These are phyloP conservation scores for Drosophila ogumai DNA, from an alignment of 1,140 invertebrate genomes.

Conservation along the genomic window DNA sequence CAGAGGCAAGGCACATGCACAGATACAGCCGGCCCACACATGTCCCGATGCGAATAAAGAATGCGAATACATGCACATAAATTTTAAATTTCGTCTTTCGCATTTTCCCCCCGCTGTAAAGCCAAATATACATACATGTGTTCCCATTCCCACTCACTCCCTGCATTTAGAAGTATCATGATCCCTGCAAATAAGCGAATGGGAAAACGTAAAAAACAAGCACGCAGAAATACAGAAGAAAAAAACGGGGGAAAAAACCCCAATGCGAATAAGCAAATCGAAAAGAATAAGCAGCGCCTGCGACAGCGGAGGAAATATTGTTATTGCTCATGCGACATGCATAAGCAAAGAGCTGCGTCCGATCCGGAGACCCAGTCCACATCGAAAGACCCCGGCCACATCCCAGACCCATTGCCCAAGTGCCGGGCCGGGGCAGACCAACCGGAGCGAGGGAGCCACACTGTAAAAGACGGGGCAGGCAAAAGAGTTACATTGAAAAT, in stretches of 20 bases:
- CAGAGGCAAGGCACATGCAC: slow-evolving; percentile 24
- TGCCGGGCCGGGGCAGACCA: slow-evolving; percentile 19
- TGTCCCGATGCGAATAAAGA: slow-evolving; percentile 47
- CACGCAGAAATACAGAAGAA: slow-evolving; percentile 21
- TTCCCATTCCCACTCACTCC: slow-evolving; percentile 40
- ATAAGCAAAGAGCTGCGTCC: slow-evolving; percentile 67
- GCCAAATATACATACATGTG: slow-evolving; percentile 55
- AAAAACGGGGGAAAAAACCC: slow-evolving; percentile 37
- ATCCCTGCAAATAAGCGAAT: slow-evolving; percentile 60
- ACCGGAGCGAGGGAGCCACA: slow-evolving; percentile 27
- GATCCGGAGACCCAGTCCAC: slow-evolving; percentile 5
- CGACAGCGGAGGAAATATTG: slow-evolving; percentile 65
- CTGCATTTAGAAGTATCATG: slow-evolving; percentile 43
- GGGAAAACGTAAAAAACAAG: slow-evolving; percentile 53
- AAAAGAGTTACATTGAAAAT: not conserved
- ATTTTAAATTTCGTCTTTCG: slow-evolving; percentile 65
- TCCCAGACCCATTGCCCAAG: slow-evolving; percentile 23
- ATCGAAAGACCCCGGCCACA: not conserved
- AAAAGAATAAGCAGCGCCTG: slow-evolving; percentile 64
- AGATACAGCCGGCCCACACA: slow-evolving; percentile 38
- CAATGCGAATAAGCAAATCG: slow-evolving; percentile 68
- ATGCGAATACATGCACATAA: slow-evolving; percentile 59
- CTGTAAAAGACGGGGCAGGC: slow-evolving; percentile 10
- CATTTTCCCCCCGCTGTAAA: slow-evolving; percentile 21
- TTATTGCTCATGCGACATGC: slow-evolving; percentile 80